These are phyloP conservation scores for Gallinago stenura DNA, from an alignment of 2,797 vertebrate species.

Conservation along the genomic window DNA sequence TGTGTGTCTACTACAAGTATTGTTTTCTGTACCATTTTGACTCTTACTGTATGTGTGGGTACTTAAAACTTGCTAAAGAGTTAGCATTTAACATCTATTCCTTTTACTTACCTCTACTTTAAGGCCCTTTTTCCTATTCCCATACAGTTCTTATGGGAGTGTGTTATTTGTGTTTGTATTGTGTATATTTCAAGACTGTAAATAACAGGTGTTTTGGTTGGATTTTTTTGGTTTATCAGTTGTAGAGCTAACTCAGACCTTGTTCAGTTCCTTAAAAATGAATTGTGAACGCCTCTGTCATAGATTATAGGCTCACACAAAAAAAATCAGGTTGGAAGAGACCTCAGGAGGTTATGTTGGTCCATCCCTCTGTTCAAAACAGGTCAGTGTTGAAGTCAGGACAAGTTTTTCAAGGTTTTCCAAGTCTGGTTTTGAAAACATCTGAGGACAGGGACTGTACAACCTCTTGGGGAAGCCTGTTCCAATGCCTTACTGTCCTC, in stretches of 20 bases:
- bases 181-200: neutral
- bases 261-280: neutral
- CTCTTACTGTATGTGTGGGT: neutral
- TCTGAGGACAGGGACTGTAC: neutral
- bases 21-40: neutral
- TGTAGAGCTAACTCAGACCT: neutral
- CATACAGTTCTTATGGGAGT: neutral
- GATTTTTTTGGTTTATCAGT: neutral
- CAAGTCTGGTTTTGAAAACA: neutral
- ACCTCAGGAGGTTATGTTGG: neutral
- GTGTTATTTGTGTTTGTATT: neutral
- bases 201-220: neutral
- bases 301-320: neutral
- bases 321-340: neutral
- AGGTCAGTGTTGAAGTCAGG: neutral
- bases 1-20: neutral
- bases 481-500: neutral
- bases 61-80: neutral
- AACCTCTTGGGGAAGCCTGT: neutral
- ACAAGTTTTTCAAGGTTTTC: neutral
- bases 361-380: neutral
- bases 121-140: neutral
- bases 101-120: neutral
- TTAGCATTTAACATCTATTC: neutral
- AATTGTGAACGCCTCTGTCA: neutral